Evolutionary conservation across 2,888 invertebrate species (phyloP), one percentile per base, ranked within the genome.

Genomic region (Cyrtodaria siliqua): DNA sequence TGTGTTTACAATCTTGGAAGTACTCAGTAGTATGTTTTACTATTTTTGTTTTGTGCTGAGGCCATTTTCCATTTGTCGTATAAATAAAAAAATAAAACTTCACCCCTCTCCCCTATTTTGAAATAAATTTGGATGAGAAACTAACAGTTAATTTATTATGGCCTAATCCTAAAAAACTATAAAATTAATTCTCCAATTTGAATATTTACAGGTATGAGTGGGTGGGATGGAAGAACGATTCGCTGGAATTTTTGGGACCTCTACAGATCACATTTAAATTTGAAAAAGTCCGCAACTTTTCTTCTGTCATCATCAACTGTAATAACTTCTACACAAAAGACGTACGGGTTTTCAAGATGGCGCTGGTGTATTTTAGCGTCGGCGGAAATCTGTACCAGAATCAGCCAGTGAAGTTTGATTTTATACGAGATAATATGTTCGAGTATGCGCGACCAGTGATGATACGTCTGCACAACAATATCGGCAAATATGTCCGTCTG

Each of bases 271-370:
- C 95, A 1, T 97, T 98, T 94, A 97, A 97, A 92, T 98, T 98
- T 93, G 97, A 97, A 91, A 95, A 95, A 90, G 96, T 97, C 70
- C 94, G 97, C 20, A 97, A 97, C 93, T 98, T 98, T 94, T 96
- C 96, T 53, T 95, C 95, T 0, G 95, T 97, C 27, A 95, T 96
- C 90, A 95, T 98, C 67, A 96, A 95, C 93, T 96, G 96, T 93
- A 97, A 96, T 93, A 98, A 98, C 93, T 96, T 96, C 92, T 96
- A 96, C 93, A 96, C 95, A 90, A 95, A 96, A 89, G 97, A 97
- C 87, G 96, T 97, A 0, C 94, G 97, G 95, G 96, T 97, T 76
- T 97, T 97, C 93, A 95, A 96, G n/a, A 95, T 95, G 90, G 97
- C 96, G 26, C 95, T 95, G 86, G 95, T 97, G 70, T 95, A 95